Evolutionary conservation across 2,797 vertebrate species (phyloP), one percentile per base, ranked within the genome.

Genomic region (Sebastes variabilis): DNA sequence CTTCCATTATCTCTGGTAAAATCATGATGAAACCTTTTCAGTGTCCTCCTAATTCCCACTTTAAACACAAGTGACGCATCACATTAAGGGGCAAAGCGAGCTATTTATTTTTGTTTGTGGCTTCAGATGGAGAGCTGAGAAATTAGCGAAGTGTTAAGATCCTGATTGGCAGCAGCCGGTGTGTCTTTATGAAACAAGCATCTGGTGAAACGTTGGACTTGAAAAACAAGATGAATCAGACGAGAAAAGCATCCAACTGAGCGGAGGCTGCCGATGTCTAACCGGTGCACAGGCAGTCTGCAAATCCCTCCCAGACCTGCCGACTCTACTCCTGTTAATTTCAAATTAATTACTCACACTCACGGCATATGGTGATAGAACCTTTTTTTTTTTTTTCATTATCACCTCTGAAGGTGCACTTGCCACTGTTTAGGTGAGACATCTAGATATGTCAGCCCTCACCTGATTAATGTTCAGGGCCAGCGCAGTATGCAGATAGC

Each of bases 201-300:
- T 89, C 85, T 90, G 84, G 77, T 79, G 80, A 82, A 88, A 81
- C n/a, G 56, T 60, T 81, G 75, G 81, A 88, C 83, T 80, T 81
- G 77, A 93, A 92, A 89, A 81, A 75, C 74, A 87, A 79, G 91
- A 93, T 91, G 85, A 93, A 89, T 78, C 72, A 80, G 90, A 93
- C 88, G 86, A 86, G 81, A 65, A 87, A 36, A 81, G 12, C 75
- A 86, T 89, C 87, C 84, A 88, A 80, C 77, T 36, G 76, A 87
- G 59, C 16, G 6, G 58, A 86, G 66, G 60, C 84, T 90, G 90
- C 86, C 87, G 85, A 80, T 56, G 29, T 74, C 75, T 81, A 73
- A 72, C 58, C 56, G 16, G 32, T 20, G 49, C 72, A 42, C 38
- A 81, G 36, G 56, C 77, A 79, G 36, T 34, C 62, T 82, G 59